These are phyloP conservation scores for Aphaenogaster rudis DNA, from an alignment of 1,140 invertebrate genomes.

Conservation along the genomic window DNA sequence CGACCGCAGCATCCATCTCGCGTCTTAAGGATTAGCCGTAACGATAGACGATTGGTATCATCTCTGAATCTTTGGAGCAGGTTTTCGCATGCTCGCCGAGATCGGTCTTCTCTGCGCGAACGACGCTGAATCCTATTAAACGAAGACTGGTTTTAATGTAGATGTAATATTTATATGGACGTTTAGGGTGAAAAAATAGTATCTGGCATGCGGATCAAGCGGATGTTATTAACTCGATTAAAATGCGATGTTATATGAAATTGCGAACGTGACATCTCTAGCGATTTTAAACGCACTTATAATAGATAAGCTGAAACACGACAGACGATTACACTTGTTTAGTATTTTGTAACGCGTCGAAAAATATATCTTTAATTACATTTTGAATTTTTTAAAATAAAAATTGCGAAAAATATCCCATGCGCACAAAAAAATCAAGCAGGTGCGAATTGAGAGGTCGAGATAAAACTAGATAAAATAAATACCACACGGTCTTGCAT, in stretches of 20 bases:
- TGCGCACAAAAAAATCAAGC: not conserved
- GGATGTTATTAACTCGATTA: constrained; percentile 52
- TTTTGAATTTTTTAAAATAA: not conserved
- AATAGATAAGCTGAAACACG: not conserved
- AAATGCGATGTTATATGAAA: constrained; percentile 13
- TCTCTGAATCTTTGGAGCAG: constrained; percentile 45
- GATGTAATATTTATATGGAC: constrained; percentile 47
- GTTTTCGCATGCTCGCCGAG: constrained; percentile 42
- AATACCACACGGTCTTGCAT: constrained; percentile 2
- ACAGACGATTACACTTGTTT: not conserved
- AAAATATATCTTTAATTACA: not conserved
- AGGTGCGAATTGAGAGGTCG: constrained; percentile 7
- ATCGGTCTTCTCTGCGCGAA: constrained; percentile 4
- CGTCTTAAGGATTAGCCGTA: constrained; percentile 49
- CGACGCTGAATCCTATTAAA: constrained; percentile 62
- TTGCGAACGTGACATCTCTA: constrained; percentile 1
- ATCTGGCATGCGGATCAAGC: constrained; percentile 31
- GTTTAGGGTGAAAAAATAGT: constrained; percentile 13
- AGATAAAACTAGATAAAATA: constrained; percentile 36
- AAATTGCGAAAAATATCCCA: not conserved
- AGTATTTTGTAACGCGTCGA: not conserved
- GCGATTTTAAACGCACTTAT: not conserved
- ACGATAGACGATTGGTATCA: constrained; percentile 59
- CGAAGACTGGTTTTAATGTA: constrained; percentile 68
- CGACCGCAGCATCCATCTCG: constrained; percentile 27